Evolutionary conservation across 2,797 vertebrate species (phyloP).

Genomic region (Macropodus opercularis): DNA sequence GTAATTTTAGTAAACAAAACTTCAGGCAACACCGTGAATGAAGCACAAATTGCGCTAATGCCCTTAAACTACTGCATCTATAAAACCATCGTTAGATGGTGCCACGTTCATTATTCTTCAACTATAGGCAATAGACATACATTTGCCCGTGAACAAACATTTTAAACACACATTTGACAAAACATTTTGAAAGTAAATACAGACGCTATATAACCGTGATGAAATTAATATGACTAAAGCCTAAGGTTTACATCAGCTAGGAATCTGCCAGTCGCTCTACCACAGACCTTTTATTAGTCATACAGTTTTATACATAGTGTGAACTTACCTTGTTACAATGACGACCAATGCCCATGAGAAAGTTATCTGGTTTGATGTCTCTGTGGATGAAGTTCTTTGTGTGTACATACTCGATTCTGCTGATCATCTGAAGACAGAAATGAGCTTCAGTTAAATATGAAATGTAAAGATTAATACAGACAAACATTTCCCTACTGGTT

Average conservation of each 20-base stretch:
- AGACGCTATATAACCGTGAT: background rate
- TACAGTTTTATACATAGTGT: background rate
- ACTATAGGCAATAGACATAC: too few relatives aligned
- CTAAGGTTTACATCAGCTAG: background rate
- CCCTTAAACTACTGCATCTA: too few relatives aligned
- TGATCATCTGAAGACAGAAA: slow-evolving; percentile 91
- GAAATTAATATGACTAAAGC: background rate
- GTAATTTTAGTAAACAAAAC: too few relatives aligned
- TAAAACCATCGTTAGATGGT: too few relatives aligned
- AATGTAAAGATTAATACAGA: background rate
- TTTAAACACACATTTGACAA: background rate
- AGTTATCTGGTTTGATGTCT: slow-evolving; percentile 99
- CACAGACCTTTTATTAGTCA: slow-evolving; percentile 6
- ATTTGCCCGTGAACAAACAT: background rate
- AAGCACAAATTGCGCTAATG: too few relatives aligned
- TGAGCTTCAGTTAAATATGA: background rate
- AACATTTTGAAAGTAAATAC: background rate
- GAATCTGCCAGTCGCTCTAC: slow-evolving; percentile 2
- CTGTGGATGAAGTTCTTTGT: slow-evolving; percentile 99
- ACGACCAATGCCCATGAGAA: slow-evolving; percentile 99
- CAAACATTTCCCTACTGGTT: too few relatives aligned
- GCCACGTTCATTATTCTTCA: too few relatives aligned
- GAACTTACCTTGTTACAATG: slow-evolving; percentile 99
- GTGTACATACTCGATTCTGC: slow-evolving; percentile 99
- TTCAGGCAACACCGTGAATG: too few relatives aligned